These are phyloP conservation scores for Parauchenoglanis ngamensis DNA, from an alignment of 2,797 vertebrate genomes.

Conservation along the genomic window DNA sequence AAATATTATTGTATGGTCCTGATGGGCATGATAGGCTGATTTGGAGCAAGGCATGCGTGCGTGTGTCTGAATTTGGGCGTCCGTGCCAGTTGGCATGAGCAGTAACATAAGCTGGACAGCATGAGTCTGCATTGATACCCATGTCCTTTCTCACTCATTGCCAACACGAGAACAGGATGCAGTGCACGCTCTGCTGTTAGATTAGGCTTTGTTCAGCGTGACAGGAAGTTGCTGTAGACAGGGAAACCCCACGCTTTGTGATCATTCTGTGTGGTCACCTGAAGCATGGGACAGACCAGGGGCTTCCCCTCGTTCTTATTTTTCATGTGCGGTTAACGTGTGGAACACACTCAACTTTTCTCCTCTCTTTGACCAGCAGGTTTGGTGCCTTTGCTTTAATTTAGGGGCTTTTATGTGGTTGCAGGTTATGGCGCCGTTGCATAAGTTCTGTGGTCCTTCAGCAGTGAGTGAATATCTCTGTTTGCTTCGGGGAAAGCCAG, in stretches of 20 bases:
- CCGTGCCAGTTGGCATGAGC: slow-evolving; percentile 60
- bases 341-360: slow-evolving; percentile 6
- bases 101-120: slow-evolving; percentile 49
- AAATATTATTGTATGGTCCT: neutral
- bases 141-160: slow-evolving; percentile 61
- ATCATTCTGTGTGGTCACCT: slow-evolving; percentile 15
- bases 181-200: neutral
- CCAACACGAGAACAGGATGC: neutral
- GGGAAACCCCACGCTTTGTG: slow-evolving; percentile 26
- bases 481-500: neutral
- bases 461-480: neutral
- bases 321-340: slow-evolving; percentile 37
- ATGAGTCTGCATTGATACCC: slow-evolving; percentile 62
- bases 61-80: neutral
- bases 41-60: neutral
- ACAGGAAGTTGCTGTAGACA: slow-evolving; percentile 19
- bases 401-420: neutral
- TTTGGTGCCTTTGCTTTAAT: neutral
- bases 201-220: slow-evolving; percentile 4
- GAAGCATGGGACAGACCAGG: slow-evolving; percentile 6
- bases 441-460: neutral
- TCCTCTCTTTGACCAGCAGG: slow-evolving; percentile 17
- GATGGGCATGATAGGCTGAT: neutral
- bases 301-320: slow-evolving; percentile 35
- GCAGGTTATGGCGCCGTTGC: neutral